Evolutionary conservation across 2,797 vertebrate species (phyloP).

Genomic region (Enteromius anoplus): DNA sequence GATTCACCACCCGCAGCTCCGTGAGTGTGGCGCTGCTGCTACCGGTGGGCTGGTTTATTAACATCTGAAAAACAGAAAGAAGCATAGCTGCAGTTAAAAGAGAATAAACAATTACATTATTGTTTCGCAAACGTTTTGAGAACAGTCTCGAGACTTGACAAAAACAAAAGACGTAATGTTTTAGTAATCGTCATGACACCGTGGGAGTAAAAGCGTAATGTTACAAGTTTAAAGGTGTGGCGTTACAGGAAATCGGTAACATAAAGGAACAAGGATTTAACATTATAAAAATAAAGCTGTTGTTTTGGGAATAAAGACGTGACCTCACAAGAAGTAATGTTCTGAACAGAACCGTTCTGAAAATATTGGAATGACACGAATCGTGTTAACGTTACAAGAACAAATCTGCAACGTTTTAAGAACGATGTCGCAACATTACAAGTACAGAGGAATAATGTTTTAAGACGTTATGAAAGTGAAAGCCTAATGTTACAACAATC

Average conservation of each 20-base stretch:
- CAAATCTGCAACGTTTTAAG: background rate
- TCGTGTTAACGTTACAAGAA: background rate
- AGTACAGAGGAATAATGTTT: background rate
- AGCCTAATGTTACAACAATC: background rate
- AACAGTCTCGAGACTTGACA: too few relatives aligned
- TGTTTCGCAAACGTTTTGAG: too few relatives aligned
- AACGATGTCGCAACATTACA: background rate
- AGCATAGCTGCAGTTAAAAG: too few relatives aligned
- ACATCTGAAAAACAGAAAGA: conserved; percentile 75
- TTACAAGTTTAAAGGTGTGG: background rate
- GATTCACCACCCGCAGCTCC: conserved; percentile 91
- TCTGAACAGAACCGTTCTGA: background rate
- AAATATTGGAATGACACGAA: background rate
- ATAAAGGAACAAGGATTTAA: background rate
- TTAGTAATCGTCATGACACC: background rate
- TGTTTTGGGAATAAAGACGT: background rate
- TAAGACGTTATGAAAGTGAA: background rate
- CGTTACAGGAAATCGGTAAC: background rate
- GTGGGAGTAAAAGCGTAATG: background rate
- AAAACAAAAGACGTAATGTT: too few relatives aligned
- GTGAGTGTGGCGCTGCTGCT: conserved; percentile 82
- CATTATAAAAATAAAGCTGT: background rate
- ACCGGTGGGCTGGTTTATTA: conserved; percentile 85
- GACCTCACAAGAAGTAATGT: background rate
- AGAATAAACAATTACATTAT: too few relatives aligned